Evolutionary conservation across 37 sponge, comb jelly and placozoan species (phyloP).

Genomic region (Spongilla lacustris): DNA sequence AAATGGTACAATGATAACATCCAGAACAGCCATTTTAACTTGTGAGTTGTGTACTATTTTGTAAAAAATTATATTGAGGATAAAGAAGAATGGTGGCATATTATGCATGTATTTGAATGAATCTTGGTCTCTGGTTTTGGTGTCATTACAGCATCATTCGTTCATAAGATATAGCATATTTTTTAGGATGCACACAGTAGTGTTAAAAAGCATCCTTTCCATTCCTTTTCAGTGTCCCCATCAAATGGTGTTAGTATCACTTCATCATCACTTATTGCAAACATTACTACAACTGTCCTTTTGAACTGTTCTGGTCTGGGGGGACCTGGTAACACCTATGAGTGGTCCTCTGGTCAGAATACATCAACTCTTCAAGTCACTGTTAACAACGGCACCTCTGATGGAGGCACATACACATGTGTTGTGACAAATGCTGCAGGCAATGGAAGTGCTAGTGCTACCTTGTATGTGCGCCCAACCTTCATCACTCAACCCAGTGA

Average conservation of each 20-base stretch:
- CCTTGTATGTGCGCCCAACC: slow-evolving; percentile 18
- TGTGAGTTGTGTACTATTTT: neutral
- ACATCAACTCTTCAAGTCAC: too few relatives aligned
- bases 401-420: slow-evolving; percentile 58
- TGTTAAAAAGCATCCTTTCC: neutral
- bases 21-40: neutral
- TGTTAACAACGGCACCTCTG: neutral
- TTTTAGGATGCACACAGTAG: too few relatives aligned
- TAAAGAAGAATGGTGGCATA: too few relatives aligned
- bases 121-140: too few relatives aligned
- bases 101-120: too few relatives aligned
- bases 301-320: slow-evolving; percentile 58
- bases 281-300: too few relatives aligned
- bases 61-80: too few relatives aligned
- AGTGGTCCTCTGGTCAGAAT: slow-evolving; percentile 45
- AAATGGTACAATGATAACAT: neutral
- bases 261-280: too few relatives aligned
- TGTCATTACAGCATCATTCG: too few relatives aligned
- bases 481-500: slow-evolving; percentile 18
- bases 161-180: too few relatives aligned
- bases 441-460: slow-evolving; percentile 4
- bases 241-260: neutral
- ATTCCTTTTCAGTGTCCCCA: neutral
- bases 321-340: slow-evolving; percentile 30
- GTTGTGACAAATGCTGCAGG: slow-evolving; percentile 66